Base-by-base conservation (phyloP, 2,797 vertebrate genomes). In the Phaenicophaeus curvirostris region DNA sequence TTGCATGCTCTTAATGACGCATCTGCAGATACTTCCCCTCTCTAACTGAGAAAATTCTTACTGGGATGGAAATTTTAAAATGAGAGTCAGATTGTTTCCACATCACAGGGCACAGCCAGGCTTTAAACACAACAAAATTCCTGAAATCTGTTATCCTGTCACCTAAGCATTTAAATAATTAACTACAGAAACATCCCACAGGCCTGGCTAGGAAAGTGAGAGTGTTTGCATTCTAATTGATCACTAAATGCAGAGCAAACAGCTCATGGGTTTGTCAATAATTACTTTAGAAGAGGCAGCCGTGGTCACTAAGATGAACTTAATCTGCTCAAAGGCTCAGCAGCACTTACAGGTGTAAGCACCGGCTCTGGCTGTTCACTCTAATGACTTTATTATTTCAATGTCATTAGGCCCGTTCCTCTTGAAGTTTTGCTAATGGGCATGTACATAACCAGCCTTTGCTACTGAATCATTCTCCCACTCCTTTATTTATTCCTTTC, bases 361-460 rank as follows among this genome's bases (percentile, higher is more conserved):
- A 75, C 53, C 5, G 3, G 87, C 94, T 97, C 96, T 88, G 90
- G 94, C 88, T 95, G 95, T 94, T 96, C 95, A 94, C 91, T 83
- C 89, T 97, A 98, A 98, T 97, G 97, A 97, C 87, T 91, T 89
- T 94, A 97, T 97, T 97, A 97, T 95, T 96, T 96, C 93, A 48
- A n/a, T 94, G 88, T 97, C 97, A 96, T 97, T 97, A 96, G 87
- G 88, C 87, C 92, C 54, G 15, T 88, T 97, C 92, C 94, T 94
- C 94, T 88, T 87, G 74, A 86, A 91, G 93, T 96, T 97, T 83
- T 78, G 94, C 96, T 97, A 98, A 97, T 97, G 95, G 96, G 94
- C 95, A 89, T 16, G 8, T 46, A 81, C 53, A 94, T 87, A 95
- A 89, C 69, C 87, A 96, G 87, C 37, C 28, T 67, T 88, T 95